A percentile compares a stretch with the other conserved stretches of the same genome.
These are phyloP conservation scores for Lacerta agilis DNA, from an alignment of 2,797 vertebrate genomes.

Conservation along the genomic window DNA sequence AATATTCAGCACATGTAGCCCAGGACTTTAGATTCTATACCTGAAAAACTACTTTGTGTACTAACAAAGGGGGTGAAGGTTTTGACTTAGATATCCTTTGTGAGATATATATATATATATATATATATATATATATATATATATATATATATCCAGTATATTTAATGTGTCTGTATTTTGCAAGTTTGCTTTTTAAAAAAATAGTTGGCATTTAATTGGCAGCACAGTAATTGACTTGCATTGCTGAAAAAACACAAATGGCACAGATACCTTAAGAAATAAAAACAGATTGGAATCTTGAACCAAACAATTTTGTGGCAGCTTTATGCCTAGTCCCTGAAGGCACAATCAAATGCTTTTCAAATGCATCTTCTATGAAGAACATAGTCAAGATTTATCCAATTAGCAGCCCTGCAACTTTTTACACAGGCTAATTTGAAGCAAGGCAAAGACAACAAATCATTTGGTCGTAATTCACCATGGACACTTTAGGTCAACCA, in stretches of 20 bases:
- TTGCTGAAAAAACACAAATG: conserved; percentile 33
- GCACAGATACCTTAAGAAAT: conserved; percentile 54
- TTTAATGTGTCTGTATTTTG: conserved; percentile 19
- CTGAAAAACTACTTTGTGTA: background rate
- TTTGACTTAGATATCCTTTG: background rate
- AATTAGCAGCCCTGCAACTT: conserved; percentile 43
- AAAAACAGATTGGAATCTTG: conserved; percentile 53
- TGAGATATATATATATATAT: no score
- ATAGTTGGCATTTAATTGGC: conserved; percentile 42
- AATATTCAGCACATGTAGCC: background rate
- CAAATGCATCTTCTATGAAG: conserved; percentile 54
- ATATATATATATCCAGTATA: no score
- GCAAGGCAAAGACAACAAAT: conserved; percentile 47
- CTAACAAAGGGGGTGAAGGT: background rate
- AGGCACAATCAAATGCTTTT: conserved; percentile 52
- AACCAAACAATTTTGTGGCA: conserved; percentile 52
- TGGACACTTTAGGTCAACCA: conserved; percentile 51
- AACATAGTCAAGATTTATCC: conserved; percentile 57
- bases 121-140: no score
- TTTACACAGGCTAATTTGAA: conserved; percentile 48
- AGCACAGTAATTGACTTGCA: conserved; percentile 52
- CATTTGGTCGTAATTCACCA: conserved; percentile 36
- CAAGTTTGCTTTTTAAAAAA: conserved; percentile 33
- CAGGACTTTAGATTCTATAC: background rate
- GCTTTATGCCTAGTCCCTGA: conserved; percentile 40